Evolutionary conservation across 1,140 invertebrate species (phyloP).

Genomic region (Odontomachus brunneus): DNA sequence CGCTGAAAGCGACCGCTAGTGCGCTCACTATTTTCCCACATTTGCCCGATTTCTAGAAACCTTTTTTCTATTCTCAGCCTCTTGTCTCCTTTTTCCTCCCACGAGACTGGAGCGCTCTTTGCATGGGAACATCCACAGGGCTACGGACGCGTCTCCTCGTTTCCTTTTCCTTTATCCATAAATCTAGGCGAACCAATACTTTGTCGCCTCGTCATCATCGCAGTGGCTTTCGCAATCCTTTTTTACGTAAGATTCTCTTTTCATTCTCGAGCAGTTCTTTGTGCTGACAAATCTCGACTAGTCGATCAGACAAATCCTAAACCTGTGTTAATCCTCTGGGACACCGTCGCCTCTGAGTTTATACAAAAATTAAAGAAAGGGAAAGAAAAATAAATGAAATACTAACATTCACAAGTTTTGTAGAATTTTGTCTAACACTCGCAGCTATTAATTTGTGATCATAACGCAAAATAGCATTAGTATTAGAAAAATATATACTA

Average conservation of each 20-base stretch:
- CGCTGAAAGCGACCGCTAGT: slow-evolving; percentile 70
- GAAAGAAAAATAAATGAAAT: slow-evolving; percentile 10
- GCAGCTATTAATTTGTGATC: too few species aligned
- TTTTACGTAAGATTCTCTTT: slow-evolving; percentile 72
- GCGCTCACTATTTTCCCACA: slow-evolving; percentile 81
- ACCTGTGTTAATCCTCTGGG: slow-evolving; percentile 35
- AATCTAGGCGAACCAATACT: slow-evolving; percentile 63
- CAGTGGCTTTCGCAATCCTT: slow-evolving; percentile 77
- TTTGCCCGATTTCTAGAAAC: slow-evolving; percentile 81
- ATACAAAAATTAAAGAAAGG: not conserved
- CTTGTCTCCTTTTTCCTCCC: slow-evolving; percentile 72
- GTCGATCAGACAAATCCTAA: slow-evolving; percentile 44
- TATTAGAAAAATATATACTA: too few species aligned
- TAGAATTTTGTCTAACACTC: not conserved
- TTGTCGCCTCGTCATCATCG: slow-evolving; percentile 57
- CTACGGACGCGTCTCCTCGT: slow-evolving; percentile 48
- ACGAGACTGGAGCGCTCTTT: slow-evolving; percentile 45
- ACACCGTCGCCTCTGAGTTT: slow-evolving; percentile 8
- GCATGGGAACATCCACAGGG: slow-evolving; percentile 72
- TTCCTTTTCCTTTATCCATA: slow-evolving; percentile 69
- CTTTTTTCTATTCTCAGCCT: slow-evolving; percentile 79
- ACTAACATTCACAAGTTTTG: not conserved
- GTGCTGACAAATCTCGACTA: slow-evolving; percentile 23
- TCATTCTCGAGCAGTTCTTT: slow-evolving; percentile 63
- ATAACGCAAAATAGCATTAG: too few species aligned